phyloP scores from a whole-genome alignment of 1,140 invertebrate species.

The Nixonia krombeini region DNA sequence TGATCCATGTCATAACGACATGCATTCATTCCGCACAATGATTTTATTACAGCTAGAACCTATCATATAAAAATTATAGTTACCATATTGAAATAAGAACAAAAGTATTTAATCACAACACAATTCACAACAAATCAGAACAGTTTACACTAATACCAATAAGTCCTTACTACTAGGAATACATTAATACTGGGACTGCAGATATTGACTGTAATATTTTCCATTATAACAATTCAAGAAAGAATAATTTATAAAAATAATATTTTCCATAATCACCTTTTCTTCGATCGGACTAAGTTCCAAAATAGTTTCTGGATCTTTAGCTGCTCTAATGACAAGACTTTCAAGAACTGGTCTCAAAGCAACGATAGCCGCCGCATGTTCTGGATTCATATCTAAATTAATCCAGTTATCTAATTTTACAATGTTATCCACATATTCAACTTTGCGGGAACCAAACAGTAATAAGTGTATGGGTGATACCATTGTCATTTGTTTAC shows the following conservation, averaged over 20 bases:
- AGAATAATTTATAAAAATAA: too few species aligned
- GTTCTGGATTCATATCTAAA: conserved; percentile 84
- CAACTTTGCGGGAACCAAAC: conserved; percentile 92
- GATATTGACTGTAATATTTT: too few species aligned
- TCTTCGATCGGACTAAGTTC: conserved; percentile 73
- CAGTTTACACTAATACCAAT: too few species aligned
- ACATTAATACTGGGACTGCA: too few species aligned
- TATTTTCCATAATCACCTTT: conserved; percentile 65
- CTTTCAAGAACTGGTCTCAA: conserved; percentile 90
- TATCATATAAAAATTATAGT: conserved; percentile 63
- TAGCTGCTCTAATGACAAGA: conserved; percentile 80
- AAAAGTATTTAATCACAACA: too few species aligned
- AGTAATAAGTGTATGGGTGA: conserved; percentile 93
- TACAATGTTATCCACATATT: conserved; percentile 80
- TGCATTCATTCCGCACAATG: conserved; percentile 80
- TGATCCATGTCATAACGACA: conserved; percentile 79
- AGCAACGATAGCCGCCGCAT: conserved; percentile 86
- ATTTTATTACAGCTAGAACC: conserved; percentile 77
- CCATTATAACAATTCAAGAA: too few species aligned
- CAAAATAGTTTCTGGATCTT: conserved; percentile 80
- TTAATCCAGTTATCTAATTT: conserved; percentile 94
- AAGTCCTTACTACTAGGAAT: too few species aligned
- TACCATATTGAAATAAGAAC: conserved; percentile 28
- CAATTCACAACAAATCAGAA: too few species aligned
- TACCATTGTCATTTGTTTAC: conserved; percentile 98